A percentile compares a stretch with the other conserved stretches of the same genome.
phyloP scores from a whole-genome alignment of 2,888 invertebrate species.

The Gryllus longicercus region DNA sequence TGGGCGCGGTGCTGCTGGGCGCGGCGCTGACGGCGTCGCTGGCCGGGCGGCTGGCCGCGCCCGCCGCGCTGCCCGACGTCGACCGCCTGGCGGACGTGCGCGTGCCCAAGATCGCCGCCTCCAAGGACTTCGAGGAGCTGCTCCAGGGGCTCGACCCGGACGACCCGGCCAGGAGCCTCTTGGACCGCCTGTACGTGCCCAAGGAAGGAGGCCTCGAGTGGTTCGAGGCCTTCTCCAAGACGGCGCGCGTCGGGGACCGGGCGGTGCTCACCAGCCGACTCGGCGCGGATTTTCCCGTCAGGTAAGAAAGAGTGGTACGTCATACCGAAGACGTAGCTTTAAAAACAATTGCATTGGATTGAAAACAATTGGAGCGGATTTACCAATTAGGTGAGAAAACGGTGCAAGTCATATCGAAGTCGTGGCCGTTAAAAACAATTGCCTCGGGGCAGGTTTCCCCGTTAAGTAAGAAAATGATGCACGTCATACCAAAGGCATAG shows the following conservation, averaged over 20 bases:
- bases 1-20: neutral
- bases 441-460: too few relatives aligned
- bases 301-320: neutral
- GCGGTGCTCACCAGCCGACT: neutral
- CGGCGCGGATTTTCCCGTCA: neutral
- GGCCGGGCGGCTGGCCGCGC: neutral
- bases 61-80: neutral
- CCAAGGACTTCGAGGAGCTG: neutral
- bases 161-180: neutral
- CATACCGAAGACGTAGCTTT: too few relatives aligned
- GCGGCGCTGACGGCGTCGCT: neutral
- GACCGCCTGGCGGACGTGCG: neutral
- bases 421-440: too few relatives aligned
- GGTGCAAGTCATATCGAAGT: too few relatives aligned
- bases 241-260: neutral
- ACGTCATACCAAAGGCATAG: neutral
- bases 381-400: too few relatives aligned
- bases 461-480: too few relatives aligned
- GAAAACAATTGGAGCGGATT: too few relatives aligned
- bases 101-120: neutral
- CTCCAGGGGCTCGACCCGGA: neutral
- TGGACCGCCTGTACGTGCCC: neutral
- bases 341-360: too few relatives aligned
- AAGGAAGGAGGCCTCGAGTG: neutral
- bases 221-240: neutral